Conservation (phyloP, 2,888 invertebrate species). For the Holacanthella duospinosa region DNA sequence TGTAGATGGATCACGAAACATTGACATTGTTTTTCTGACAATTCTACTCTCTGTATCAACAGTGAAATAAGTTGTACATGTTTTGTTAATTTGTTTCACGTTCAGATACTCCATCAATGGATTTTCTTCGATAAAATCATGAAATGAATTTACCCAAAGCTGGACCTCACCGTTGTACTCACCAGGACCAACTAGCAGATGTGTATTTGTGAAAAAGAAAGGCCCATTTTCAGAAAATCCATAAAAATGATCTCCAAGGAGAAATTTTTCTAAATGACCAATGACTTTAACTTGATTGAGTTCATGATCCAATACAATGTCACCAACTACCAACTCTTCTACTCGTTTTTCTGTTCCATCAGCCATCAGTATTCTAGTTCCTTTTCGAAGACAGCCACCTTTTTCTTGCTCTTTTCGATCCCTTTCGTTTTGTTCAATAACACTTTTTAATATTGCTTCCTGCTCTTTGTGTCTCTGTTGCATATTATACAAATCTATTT, state of each 20-base stretch:
- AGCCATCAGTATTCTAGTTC: neutral
- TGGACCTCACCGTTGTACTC: too few species aligned
- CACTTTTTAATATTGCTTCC: too few species aligned
- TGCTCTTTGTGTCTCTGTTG: too few species aligned
- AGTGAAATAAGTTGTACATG: too few species aligned
- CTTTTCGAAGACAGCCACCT: neutral
- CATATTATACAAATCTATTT: too few species aligned
- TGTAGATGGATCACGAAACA: too few species aligned
- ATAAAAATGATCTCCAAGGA: neutral
- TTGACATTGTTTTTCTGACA: too few species aligned
- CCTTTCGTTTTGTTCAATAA: neutral
- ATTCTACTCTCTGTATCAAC: too few species aligned
- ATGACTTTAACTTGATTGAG: neutral
- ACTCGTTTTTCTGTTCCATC: neutral
- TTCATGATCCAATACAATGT: neutral
- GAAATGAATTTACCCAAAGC: too few species aligned
- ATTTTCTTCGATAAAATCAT: too few species aligned
- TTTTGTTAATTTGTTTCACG: too few species aligned
- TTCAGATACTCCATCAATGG: too few species aligned
- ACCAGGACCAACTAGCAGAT: neutral
- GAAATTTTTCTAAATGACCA: neutral
- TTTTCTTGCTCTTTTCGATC: neutral
- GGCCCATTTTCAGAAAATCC: neutral
- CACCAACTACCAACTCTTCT: neutral
- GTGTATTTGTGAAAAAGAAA: neutral